Evolutionary conservation across 2,797 vertebrate genomes (phyloP).

Genomic region (Champsocephalus esox): DNA sequence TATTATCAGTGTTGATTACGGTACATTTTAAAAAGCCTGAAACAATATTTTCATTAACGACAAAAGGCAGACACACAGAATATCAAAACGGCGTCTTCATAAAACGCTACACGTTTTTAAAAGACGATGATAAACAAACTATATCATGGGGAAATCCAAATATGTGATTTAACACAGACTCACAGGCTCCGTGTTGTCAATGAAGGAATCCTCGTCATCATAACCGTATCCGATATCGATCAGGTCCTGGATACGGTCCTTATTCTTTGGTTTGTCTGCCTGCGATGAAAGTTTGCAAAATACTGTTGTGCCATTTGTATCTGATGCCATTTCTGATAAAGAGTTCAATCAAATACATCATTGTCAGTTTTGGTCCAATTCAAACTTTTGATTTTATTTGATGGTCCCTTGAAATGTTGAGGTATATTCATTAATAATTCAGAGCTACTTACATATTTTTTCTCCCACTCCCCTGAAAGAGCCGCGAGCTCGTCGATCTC

Average conservation of each 20-base stretch:
- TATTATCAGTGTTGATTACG: background rate
- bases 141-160: background rate
- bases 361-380: background rate
- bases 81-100: background rate
- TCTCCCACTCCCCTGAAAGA: slow-evolving; percentile 88
- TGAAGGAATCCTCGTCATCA: slow-evolving; percentile 96
- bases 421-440: too few species aligned
- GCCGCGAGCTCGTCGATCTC: slow-evolving; percentile 85
- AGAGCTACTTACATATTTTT: slow-evolving; percentile 89
- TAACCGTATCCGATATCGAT: slow-evolving; percentile 97
- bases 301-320: background rate
- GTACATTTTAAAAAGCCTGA: background rate
- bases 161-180: slow-evolving; percentile 67
- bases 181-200: slow-evolving; percentile 98
- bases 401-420: too few species aligned
- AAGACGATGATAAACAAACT: too few species aligned
- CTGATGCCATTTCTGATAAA: background rate
- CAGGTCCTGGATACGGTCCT: slow-evolving; percentile 93
- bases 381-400: background rate
- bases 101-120: background rate
- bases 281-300: slow-evolving; percentile 60
- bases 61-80: background rate
- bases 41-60: background rate
- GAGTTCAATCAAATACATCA: background rate
- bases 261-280: slow-evolving; percentile 86